phyloP scores from a whole-genome alignment of 2,888 invertebrate species.

The Volucella inflata region DNA sequence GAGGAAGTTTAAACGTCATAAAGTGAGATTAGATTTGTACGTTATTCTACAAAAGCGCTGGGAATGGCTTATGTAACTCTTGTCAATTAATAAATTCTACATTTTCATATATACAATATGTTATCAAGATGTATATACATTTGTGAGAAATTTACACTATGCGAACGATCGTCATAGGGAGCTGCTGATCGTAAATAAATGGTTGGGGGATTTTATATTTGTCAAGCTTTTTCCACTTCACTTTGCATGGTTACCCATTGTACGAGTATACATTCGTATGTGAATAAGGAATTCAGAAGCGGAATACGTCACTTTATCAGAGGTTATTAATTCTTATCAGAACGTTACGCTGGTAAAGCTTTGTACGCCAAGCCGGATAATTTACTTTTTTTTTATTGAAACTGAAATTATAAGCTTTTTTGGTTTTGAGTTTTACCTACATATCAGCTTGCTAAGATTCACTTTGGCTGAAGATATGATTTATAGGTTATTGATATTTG shows the following conservation, averaged over 20 bases:
- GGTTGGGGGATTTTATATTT: conserved; percentile 1
- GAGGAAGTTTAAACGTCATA: conserved; percentile 21
- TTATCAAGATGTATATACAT: too few species aligned
- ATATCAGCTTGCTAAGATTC: too few species aligned
- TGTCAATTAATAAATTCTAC: conserved; percentile 1
- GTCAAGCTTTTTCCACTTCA: background rate
- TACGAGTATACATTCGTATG: background rate
- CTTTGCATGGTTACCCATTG: background rate
- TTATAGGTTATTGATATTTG: too few species aligned
- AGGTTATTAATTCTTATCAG: background rate
- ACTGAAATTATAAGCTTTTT: too few species aligned
- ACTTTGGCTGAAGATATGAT: too few species aligned
- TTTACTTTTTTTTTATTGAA: too few species aligned
- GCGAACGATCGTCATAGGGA: background rate
- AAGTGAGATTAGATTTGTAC: background rate
- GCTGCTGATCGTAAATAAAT: background rate
- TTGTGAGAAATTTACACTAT: background rate
- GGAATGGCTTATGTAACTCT: background rate
- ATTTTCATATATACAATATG: too few species aligned
- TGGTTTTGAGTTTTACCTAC: too few species aligned
- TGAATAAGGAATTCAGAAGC: background rate
- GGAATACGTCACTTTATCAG: background rate
- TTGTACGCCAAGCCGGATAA: too few species aligned
- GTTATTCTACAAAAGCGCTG: background rate
- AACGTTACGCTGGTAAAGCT: too few species aligned